Percentiles rank a stretch among this genome's conserved stretches.
Conservation (phyloP, 2,113 vertebrate species). For the Benitochromis conjunctus region DNA sequence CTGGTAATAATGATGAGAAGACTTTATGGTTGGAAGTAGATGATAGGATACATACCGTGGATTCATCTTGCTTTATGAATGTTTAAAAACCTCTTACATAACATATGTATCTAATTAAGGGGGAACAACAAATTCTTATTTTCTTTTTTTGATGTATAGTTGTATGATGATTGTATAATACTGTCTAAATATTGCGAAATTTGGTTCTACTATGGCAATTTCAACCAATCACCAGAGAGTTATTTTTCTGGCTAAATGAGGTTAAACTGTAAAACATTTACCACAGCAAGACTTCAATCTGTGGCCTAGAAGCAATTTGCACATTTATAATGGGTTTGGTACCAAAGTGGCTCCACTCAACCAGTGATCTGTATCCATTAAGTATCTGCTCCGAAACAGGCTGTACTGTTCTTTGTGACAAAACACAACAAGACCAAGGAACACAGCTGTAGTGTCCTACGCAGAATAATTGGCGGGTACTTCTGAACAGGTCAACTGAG, state of each 20-base stretch:
- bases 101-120: background rate
- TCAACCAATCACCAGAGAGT: background rate
- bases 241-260: background rate
- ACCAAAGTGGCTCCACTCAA: background rate
- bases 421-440: background rate
- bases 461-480: background rate
- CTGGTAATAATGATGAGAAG: background rate
- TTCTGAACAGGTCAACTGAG: background rate
- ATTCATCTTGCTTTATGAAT: background rate
- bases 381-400: slow-evolving; percentile 12
- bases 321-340: background rate
- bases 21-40: background rate
- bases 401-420: background rate
- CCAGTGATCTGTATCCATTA: slow-evolving; percentile 1
- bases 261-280: background rate
- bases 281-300: background rate
- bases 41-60: background rate
- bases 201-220: background rate
- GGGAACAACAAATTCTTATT: background rate
- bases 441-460: background rate
- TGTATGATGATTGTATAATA: background rate
- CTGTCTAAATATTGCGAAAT: background rate
- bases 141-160: background rate
- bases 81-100: background rate
- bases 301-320: background rate